phyloP scores from a whole-genome alignment of 2,797 vertebrate species.

The Gallirallus australis region DNA sequence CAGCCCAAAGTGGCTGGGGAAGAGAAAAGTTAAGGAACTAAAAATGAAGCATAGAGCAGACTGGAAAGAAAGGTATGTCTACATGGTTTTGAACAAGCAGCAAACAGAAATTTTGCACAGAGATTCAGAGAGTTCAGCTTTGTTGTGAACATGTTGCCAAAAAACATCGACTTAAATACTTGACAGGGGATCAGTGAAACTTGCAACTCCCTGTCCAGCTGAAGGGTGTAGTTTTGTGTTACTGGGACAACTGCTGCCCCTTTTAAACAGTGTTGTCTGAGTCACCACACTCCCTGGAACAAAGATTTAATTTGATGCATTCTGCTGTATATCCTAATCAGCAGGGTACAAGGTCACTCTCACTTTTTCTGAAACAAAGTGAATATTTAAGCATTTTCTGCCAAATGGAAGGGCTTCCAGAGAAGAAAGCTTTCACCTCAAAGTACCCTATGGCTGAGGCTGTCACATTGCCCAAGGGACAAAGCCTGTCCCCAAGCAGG shows the following conservation, averaged over 20 bases:
- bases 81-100: background rate
- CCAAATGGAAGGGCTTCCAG: background rate
- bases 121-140: background rate
- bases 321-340: background rate
- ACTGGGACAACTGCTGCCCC: background rate
- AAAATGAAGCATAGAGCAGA: background rate
- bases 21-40: background rate
- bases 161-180: background rate
- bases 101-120: background rate
- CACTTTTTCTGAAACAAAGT: background rate
- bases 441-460: background rate
- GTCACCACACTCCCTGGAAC: background rate
- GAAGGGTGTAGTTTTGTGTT: background rate
- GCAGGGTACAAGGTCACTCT: background rate
- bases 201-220: background rate
- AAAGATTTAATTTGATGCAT: background rate
- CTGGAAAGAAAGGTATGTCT: background rate
- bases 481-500: background rate
- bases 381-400: background rate
- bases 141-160: background rate
- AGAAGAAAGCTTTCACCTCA: background rate
- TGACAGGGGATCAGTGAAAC: background rate
- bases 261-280: background rate
- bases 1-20: fast-evolving
- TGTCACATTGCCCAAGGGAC: background rate